These are phyloP conservation scores for Pardosa pseudoannulata DNA, from an alignment of 2,888 invertebrate species.

Conservation along the genomic window DNA sequence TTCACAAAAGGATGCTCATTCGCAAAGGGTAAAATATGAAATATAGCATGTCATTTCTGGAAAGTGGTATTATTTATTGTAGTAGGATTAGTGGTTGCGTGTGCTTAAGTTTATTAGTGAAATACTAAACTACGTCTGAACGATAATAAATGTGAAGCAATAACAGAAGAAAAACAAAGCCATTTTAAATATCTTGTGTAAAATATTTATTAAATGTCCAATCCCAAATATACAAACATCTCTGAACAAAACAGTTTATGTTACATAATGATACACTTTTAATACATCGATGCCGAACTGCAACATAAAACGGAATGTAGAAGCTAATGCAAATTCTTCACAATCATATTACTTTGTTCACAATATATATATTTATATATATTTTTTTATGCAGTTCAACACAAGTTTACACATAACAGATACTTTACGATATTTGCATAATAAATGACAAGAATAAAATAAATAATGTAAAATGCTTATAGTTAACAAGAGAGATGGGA, in stretches of 20 bases:
- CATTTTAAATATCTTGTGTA: slow-evolving; percentile 63
- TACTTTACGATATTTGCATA: not conserved
- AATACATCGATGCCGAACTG: slow-evolving; percentile 6
- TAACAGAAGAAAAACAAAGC: not conserved
- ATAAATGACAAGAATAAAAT: slow-evolving; percentile 5
- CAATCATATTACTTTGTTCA: not conserved
- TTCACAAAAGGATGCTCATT: too few species aligned
- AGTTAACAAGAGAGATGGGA: not conserved
- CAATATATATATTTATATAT: not conserved
- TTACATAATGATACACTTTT: slow-evolving; percentile 51
- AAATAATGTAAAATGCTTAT: slow-evolving; percentile 1
- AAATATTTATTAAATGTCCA: slow-evolving; percentile 73
- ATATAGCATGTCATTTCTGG: too few species aligned
- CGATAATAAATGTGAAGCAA: too few species aligned
- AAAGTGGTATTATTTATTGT: too few species aligned
- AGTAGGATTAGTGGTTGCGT: too few species aligned
- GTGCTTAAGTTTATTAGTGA: too few species aligned
- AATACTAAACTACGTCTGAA: too few species aligned
- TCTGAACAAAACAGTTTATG: slow-evolving; percentile 63
- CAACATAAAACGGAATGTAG: slow-evolving; percentile 19
- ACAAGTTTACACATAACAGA: not conserved
- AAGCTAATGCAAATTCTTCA: not conserved
- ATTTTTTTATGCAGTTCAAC: not conserved
- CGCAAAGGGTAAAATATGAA: too few species aligned
- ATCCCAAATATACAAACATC: slow-evolving; percentile 71